These are phyloP conservation scores for Apodemia zela DNA, from an alignment of 2,888 invertebrate genomes.

Conservation along the genomic window DNA sequence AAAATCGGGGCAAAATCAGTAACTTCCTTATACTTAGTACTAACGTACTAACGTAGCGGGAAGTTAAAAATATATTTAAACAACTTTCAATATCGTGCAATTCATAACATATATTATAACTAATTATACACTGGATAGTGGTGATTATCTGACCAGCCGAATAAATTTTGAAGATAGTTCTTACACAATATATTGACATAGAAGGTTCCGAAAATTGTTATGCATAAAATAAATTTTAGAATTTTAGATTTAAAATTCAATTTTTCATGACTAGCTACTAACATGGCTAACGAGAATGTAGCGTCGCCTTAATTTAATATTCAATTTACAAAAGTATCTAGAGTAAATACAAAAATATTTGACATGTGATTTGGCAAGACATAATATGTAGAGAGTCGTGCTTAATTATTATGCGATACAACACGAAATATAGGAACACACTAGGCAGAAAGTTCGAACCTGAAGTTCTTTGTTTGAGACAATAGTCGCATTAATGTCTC, in stretches of 20 bases:
- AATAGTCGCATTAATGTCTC: background rate
- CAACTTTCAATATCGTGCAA: no score
- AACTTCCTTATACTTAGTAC: no score
- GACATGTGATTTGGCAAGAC: conserved; percentile 57
- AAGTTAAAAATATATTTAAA: no score
- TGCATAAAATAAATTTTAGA: background rate
- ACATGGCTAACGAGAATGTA: background rate
- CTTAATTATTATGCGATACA: background rate
- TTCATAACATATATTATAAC: no score
- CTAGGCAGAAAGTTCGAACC: background rate
- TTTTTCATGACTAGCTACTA: background rate
- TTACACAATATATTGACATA: background rate
- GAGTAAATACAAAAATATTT: conserved; percentile 23
- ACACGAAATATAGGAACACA: background rate
- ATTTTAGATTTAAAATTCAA: background rate
- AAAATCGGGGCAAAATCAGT: no score
- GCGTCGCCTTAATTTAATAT: background rate
- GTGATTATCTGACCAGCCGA: no score
- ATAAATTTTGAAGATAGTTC: background rate
- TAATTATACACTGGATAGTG: no score
- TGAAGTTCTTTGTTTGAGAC: background rate
- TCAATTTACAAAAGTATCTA: conserved; percentile 12
- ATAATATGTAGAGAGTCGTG: conserved; percentile 57
- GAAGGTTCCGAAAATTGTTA: background rate
- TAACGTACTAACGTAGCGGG: no score